These are phyloP conservation scores for Drosophila neotestacea DNA, from an alignment of 2,888 invertebrate genomes.

Conservation along the genomic window DNA sequence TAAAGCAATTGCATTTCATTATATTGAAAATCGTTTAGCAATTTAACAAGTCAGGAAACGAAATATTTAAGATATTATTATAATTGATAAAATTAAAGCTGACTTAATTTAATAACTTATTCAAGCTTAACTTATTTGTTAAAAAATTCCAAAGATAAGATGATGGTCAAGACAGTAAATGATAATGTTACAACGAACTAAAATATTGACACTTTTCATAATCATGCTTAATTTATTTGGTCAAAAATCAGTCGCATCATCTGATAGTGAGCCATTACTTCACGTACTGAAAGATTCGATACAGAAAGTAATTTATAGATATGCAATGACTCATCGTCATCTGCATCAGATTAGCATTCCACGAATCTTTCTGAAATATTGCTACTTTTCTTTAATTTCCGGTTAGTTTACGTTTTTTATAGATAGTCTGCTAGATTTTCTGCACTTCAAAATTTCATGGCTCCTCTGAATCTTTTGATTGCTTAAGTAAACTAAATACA, in stretches of 20 bases:
- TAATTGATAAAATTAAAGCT: neutral
- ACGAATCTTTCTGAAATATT: neutral
- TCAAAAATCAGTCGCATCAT: neutral
- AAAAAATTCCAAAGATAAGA: neutral
- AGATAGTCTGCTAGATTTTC: neutral
- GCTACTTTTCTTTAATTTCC: neutral
- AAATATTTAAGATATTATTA: constrained; percentile 3
- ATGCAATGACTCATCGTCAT: constrained; percentile 14
- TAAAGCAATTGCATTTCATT: constrained; percentile 29
- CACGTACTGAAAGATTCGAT: constrained; percentile 3
- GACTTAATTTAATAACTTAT: neutral
- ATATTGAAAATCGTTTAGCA: constrained; percentile 3
- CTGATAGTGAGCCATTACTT: neutral
- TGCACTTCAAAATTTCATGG: too few relatives aligned
- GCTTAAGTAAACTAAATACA: neutral
- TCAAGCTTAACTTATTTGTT: neutral
- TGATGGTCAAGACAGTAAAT: too few relatives aligned
- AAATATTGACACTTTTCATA: neutral
- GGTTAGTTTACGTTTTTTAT: constrained; percentile 14
- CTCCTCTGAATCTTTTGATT: neutral
- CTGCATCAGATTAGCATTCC: neutral
- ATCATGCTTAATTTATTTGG: neutral
- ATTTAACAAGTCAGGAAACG: constrained; percentile 27
- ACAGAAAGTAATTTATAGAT: neutral
- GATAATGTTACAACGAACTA: neutral